Evolutionary conservation across 2,888 invertebrate genomes (phyloP).

Genomic region (Drosophila picticornis): DNA sequence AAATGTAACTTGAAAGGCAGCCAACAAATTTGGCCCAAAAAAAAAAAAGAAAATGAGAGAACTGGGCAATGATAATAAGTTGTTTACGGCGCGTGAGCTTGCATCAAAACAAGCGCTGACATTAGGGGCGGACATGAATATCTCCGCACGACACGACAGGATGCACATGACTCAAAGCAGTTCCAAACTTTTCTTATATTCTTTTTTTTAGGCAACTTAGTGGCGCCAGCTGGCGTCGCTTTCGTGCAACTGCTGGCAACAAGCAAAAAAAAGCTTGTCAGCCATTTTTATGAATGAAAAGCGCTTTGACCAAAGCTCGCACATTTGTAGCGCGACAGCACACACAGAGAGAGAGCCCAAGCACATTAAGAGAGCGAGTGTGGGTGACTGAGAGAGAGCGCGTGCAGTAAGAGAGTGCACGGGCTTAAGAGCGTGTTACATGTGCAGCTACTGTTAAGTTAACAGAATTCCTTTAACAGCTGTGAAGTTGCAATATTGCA

Average conservation of each 20-base stretch:
- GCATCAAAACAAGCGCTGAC: slow-evolving; percentile 81
- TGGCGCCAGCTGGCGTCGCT: slow-evolving; percentile 76
- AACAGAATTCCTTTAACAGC: slow-evolving; percentile 53
- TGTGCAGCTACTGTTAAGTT: slow-evolving; percentile 41
- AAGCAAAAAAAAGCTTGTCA: slow-evolving; percentile 71
- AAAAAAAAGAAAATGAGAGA: not conserved
- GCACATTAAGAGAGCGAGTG: not conserved
- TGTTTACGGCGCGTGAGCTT: slow-evolving; percentile 82
- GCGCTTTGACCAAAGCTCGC: slow-evolving; percentile 62
- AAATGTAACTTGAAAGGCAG: slow-evolving; percentile 73
- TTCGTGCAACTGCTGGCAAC: slow-evolving; percentile 56
- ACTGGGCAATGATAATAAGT: slow-evolving; percentile 78
- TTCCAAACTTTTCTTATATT: slow-evolving; percentile 22
- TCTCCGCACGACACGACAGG: slow-evolving; percentile 37
- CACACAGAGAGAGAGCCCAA: slow-evolving; percentile 16
- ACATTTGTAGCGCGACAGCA: slow-evolving; percentile 22
- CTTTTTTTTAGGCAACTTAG: slow-evolving; percentile 12
- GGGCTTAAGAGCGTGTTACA: slow-evolving; percentile 15
- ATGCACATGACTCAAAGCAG: slow-evolving; percentile 49
- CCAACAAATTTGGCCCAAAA: slow-evolving; percentile 64
- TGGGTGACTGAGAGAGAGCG: slow-evolving; percentile 6
- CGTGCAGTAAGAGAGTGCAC: slow-evolving; percentile 2
- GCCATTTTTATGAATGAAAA: slow-evolving; percentile 80
- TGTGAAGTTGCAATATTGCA: slow-evolving; percentile 50
- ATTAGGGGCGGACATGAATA: slow-evolving; percentile 80